Conservation (phyloP, 2,797 vertebrate species). For the Helicolenus hilgendorfi region DNA sequence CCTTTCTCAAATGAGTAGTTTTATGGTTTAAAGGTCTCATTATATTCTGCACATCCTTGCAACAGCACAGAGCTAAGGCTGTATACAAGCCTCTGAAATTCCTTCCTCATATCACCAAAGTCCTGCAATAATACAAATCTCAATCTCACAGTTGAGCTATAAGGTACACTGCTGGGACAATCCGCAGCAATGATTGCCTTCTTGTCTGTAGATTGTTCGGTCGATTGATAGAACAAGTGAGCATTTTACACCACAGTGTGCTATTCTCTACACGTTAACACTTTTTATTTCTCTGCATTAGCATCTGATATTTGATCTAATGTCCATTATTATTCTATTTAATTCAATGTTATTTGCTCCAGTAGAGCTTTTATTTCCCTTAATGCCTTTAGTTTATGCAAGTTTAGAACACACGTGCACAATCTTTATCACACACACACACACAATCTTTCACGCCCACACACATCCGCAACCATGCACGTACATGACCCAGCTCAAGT, state of each 20-base stretch:
- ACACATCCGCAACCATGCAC: not conserved
- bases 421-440: not conserved
- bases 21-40: not conserved
- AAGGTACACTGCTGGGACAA: slow-evolving; percentile 19
- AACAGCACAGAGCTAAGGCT: not conserved
- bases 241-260: slow-evolving; percentile 8
- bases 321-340: not conserved
- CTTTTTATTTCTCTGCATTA: slow-evolving; percentile 13
- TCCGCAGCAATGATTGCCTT: slow-evolving; percentile 5
- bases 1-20: not conserved
- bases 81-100: not conserved
- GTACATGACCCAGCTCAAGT: not conserved
- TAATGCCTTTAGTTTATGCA: not conserved
- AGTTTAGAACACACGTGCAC: not conserved
- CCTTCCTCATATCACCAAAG: not conserved
- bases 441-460: slow-evolving; percentile 6
- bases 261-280: not conserved
- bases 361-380: slow-evolving; percentile 1
- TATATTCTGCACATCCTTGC: not conserved
- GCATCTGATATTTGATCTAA: not conserved
- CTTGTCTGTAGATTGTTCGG: not conserved
- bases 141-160: slow-evolving; percentile 7
- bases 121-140: slow-evolving; percentile 9
- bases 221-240: slow-evolving; percentile 11
- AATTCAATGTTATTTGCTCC: slow-evolving; percentile 11